Conservation (phyloP, 2,797 vertebrate genomes). For the Manis javanica region DNA sequence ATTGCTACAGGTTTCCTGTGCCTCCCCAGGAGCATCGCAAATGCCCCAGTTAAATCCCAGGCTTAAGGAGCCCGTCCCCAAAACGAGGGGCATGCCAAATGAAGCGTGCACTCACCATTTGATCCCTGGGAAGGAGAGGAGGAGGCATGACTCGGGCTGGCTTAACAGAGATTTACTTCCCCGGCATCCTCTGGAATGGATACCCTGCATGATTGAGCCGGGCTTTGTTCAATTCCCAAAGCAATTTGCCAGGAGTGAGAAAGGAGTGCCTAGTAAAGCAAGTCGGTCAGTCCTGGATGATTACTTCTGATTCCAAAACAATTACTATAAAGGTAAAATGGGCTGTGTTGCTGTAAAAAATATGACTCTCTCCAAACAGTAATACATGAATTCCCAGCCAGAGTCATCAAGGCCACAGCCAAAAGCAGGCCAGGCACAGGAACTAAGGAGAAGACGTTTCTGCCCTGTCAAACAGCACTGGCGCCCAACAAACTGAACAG, state of each 20-base stretch:
- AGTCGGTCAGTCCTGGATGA: conserved; percentile 88
- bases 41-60: conserved; percentile 1
- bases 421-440: conserved; percentile 42
- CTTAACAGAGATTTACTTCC: conserved; percentile 83
- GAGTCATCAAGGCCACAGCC: conserved; percentile 51
- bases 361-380: conserved; percentile 81
- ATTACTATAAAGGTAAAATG: conserved; percentile 87
- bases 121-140: conserved; percentile 69
- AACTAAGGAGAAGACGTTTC: neutral
- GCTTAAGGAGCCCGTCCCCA: neutral
- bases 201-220: conserved; percentile 86
- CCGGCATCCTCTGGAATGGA: conserved; percentile 78
- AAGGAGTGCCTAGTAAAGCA: conserved; percentile 84
- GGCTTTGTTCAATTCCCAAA: conserved; percentile 88
- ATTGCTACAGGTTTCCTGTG: neutral
- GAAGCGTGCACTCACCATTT: neutral
- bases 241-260: conserved; percentile 87
- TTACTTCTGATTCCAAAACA: conserved; percentile 88
- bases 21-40: neutral
- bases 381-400: conserved; percentile 71
- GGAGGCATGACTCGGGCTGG: conserved; percentile 67
- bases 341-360: conserved; percentile 83
- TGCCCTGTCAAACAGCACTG: neutral
- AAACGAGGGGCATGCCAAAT: neutral
- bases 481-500: conserved; percentile 34